Evolutionary conservation across 2,113 vertebrate genomes (phyloP).

Genomic region (Motacilla alba): DNA sequence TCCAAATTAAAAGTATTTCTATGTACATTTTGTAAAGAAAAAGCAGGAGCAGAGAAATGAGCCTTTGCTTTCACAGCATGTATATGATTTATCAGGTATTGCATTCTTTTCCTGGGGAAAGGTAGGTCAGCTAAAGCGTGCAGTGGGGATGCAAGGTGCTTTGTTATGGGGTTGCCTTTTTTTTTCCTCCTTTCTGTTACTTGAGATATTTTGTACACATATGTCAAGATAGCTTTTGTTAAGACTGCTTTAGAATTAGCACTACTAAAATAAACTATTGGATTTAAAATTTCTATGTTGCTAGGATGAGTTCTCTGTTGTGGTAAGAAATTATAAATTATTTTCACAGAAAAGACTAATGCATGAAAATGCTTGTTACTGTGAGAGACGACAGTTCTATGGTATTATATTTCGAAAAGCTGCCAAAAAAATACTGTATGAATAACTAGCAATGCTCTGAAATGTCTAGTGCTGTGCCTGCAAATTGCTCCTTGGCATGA

Average conservation of each 20-base stretch:
- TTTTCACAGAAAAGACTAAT: constrained; percentile 51
- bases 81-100: background rate
- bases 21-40: background rate
- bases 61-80: background rate
- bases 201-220: background rate
- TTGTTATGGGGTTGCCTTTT: background rate
- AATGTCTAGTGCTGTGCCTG: constrained; percentile 54
- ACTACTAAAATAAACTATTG: background rate
- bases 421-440: constrained; percentile 52
- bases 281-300: background rate
- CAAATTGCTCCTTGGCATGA: constrained; percentile 62
- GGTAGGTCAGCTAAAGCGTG: constrained; percentile 20
- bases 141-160: background rate
- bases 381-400: constrained; percentile 29
- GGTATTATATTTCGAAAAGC: constrained; percentile 36
- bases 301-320: constrained; percentile 27
- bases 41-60: background rate
- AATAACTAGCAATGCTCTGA: constrained; percentile 52
- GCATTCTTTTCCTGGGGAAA: background rate
- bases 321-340: constrained; percentile 32
- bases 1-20: background rate
- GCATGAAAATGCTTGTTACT: constrained; percentile 54
- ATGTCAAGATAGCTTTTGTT: background rate
- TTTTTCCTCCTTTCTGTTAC: background rate
- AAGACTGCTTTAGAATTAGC: constrained; percentile 9